Base-by-base conservation (phyloP, 2,797 vertebrate genomes). In the Bufotes viridis region DNA sequence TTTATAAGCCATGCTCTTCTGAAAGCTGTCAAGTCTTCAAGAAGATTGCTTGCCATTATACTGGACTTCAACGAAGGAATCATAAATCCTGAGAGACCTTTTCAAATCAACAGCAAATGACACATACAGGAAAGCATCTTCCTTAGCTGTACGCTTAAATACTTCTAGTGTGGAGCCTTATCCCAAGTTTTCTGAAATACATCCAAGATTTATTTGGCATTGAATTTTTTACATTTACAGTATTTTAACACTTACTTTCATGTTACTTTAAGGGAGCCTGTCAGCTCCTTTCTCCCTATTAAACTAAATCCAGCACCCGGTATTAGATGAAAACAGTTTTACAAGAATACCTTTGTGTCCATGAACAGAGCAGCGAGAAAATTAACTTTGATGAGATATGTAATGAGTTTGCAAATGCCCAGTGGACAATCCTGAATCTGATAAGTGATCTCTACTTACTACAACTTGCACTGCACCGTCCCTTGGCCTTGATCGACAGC, bases 1-100 rank as follows among this genome's bases (percentile, higher is more conserved):
- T 83, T 69, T 83, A 69, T n/a, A 83, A 83, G 67, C 51, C 17
- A 1, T 55, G 24, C n/a, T 70, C 42, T 57, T 26, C 81, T 72
- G 80, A 82, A 22, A 61, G 34, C 61, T 63, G 65, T 70, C 51
- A 69, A 57, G 67, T 83, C 65, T 70, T 53, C 24, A 29, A 69
- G 24, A 55, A 55, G 51, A 29, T 51, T 70, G n/a, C 18, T 70
- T 83, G 81, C 42, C 81, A 83, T 70, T 83, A 83, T 70, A 11
- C 20, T 65, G 72, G 58, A 24, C 70, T 84, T 85, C 57, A 26
- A 13, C 20, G 60, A 65, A 29, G 58, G 34, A 78, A 85, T 60
- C 29, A 85, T 51, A 85, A 85, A 76, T 42, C 57, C 72, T 2
- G 63, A 51, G 34, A 75, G 57, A 74, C 20, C 53, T 42, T 85